A percentile compares a stretch with the other conserved stretches of the same genome.
Conservation (phyloP, 2,888 invertebrate genomes). For the Ceriagrion tenellum region DNA sequence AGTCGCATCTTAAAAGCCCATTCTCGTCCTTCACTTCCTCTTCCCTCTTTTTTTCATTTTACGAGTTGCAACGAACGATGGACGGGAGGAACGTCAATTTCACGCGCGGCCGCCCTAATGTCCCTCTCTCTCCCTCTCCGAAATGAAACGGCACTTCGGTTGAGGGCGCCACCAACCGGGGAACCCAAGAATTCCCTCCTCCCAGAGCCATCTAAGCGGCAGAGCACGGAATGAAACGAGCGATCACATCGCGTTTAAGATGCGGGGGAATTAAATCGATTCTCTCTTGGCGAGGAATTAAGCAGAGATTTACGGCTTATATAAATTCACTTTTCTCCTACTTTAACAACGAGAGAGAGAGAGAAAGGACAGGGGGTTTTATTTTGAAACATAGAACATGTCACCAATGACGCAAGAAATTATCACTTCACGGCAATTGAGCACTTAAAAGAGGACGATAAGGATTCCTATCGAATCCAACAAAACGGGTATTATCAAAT, state of each 20-base stretch:
- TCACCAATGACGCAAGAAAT: too few species aligned
- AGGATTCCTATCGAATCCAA: too few species aligned
- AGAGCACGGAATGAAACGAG: background rate
- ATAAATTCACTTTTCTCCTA: background rate
- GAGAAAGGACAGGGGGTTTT: too few species aligned
- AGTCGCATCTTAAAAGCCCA: background rate
- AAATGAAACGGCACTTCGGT: background rate
- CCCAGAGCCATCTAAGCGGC: background rate
- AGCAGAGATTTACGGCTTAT: background rate
- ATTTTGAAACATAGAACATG: too few species aligned
- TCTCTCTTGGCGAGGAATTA: background rate
- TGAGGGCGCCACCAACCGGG: background rate
- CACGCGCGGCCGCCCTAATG: slow-evolving; percentile 11
- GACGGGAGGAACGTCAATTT: slow-evolving; percentile 22
- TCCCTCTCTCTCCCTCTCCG: background rate
- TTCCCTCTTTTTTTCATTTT: background rate
- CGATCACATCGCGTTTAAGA: background rate
- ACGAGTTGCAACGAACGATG: slow-evolving; percentile 3
- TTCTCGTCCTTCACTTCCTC: background rate
- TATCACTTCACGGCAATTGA: too few species aligned
- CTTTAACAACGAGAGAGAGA: too few species aligned
- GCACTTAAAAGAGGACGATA: too few species aligned
- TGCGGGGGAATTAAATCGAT: background rate
- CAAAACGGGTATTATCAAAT: too few species aligned
- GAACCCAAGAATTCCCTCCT: background rate